Base-by-base conservation (phyloP, 2,113 vertebrate species). In the Rhizomys pruinosus region DNA sequence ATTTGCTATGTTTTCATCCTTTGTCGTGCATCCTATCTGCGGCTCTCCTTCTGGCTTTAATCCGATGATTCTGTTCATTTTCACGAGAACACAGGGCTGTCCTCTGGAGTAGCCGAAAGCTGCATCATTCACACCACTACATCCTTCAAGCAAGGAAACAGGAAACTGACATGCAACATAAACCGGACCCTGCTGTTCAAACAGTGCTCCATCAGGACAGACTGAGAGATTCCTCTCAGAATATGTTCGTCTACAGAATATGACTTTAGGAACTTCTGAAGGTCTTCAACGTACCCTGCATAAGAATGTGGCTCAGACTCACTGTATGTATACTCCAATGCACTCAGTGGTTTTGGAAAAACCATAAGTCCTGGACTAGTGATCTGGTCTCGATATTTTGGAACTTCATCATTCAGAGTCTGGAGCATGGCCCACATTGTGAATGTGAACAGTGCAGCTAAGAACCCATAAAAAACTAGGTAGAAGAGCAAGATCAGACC, bases 381-480 rank as follows among this genome's bases (percentile, higher is more conserved):
- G 94, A 99, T 99, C 42, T 99, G 98, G 98, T 99, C 99, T 44
- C 97, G 98, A 1, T 99, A 99, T 96, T 98, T 99, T 10, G 99
- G 99, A 94, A 98, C 97, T 27, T 99, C 97, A 85, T 98, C 99
- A 77, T 99, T 99, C 98, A 99, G 98, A 15, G 99, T 99, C 97
- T 99, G 99, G 97, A 99, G 99, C 99, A 99, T 98, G 94, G 98
- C 99, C 99, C 99, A 99, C 99, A 99, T 99, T 59, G 99, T 99
- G 96, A 99, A 98, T 88, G 98, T 96, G 95, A 99, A 99, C 97
- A 99, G 99, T 19, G 99, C 99, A 80, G 99, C 99, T 98, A 99
- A 97, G 98, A 99, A 99, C 84, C 98, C 99, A 98, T 99, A 99
- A 98, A 99, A 99, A 13, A 99, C 98, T 98, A 99, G 96, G 98